Conservation (phyloP, 1,140 invertebrate genomes). For the Fragariocoptes setiger region DNA sequence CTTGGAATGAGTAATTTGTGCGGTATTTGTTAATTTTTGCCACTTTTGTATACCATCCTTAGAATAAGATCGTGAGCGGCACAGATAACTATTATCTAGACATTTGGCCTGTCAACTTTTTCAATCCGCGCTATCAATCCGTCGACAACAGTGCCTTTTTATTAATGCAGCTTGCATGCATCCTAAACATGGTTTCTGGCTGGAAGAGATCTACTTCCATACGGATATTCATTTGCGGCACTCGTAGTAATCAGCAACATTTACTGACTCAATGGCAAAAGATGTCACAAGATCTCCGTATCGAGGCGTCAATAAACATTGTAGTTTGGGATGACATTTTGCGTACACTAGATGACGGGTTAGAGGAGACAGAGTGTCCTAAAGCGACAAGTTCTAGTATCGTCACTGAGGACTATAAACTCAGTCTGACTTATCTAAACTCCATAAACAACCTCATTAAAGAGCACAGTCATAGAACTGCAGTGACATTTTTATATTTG, state of each 20-base stretch:
- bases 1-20: slow-evolving; percentile 2
- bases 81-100: slow-evolving; percentile 40
- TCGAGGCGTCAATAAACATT: slow-evolving; percentile 23
- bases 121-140: slow-evolving; percentile 36
- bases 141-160: slow-evolving; percentile 56
- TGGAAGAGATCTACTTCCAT: slow-evolving; percentile 46
- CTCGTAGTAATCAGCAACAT: slow-evolving; percentile 17
- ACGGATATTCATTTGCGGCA: slow-evolving; percentile 41
- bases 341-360: slow-evolving; percentile 10
- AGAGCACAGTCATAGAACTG: slow-evolving; percentile 33
- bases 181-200: slow-evolving; percentile 48
- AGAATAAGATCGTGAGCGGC: slow-evolving; percentile 14
- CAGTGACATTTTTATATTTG: slow-evolving; percentile 49
- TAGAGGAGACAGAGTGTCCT: neutral
- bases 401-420: slow-evolving; percentile 1
- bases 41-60: too few relatives aligned
- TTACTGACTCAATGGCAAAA: slow-evolving; percentile 21
- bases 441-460: slow-evolving; percentile 43
- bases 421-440: slow-evolving; percentile 8
- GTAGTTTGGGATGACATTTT: slow-evolving; percentile 23
- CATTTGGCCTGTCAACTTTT: slow-evolving; percentile 78
- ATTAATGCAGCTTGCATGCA: slow-evolving; percentile 81
- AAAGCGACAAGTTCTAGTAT: neutral
- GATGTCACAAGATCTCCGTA: slow-evolving; percentile 23
- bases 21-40: slow-evolving; percentile 2